A percentile compares a stretch with the other conserved stretches of the same genome.
Conservation (phyloP, 1,140 invertebrate genomes). For the Brachionus calyciflorus region DNA sequence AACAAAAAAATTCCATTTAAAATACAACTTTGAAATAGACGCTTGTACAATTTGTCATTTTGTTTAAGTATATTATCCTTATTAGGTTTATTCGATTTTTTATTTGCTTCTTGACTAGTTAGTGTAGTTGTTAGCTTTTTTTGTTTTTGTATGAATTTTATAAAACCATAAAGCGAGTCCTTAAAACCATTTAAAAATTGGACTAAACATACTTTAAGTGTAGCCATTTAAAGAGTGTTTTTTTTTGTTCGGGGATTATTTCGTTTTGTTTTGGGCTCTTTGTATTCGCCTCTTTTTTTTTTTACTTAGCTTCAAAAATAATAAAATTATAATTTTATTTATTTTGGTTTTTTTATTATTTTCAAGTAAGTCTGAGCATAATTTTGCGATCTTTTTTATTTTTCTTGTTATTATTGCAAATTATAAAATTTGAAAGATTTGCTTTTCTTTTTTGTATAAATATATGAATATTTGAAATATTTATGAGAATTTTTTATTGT, state of each 20-base stretch:
- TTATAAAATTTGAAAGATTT: too few relatives aligned
- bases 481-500: too few relatives aligned
- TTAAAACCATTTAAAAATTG: constrained; percentile 46
- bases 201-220: constrained; percentile 17
- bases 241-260: neutral
- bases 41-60: constrained; percentile 28
- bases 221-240: constrained; percentile 15
- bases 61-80: neutral
- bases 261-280: neutral
- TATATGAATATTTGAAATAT: too few relatives aligned
- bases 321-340: too few relatives aligned
- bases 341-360: too few relatives aligned
- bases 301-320: too few relatives aligned
- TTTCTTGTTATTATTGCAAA: too few relatives aligned
- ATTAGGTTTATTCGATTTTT: neutral
- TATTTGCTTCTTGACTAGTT: neutral
- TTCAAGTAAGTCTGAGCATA: too few relatives aligned
- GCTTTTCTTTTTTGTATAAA: too few relatives aligned
- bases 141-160: constrained; percentile 31
- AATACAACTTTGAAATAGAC: constrained; percentile 35
- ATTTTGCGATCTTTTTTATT: too few relatives aligned
- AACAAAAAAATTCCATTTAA: constrained; percentile 43
- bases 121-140: neutral
- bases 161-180: neutral
- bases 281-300: neutral